These are phyloP conservation scores for Myotis lucifugus DNA, from an alignment of 2,113 vertebrate species.

Conservation along the genomic window DNA sequence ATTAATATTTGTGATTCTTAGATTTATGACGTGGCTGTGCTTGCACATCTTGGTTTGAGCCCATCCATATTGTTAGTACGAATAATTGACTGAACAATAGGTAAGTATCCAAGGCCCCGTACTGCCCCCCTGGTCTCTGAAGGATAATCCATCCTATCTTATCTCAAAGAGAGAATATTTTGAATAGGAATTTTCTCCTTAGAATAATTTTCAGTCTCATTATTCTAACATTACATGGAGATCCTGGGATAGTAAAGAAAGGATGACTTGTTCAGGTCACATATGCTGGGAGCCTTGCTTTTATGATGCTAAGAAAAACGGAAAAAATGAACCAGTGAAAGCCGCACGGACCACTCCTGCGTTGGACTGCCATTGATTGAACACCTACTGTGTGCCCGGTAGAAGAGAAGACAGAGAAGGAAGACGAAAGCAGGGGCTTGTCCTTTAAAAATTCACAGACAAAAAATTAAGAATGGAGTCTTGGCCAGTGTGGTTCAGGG, in stretches of 20 bases:
- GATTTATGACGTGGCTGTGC: constrained; percentile 48
- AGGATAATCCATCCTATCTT: constrained; percentile 57
- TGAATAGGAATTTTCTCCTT: constrained; percentile 70
- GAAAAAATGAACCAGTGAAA: background rate
- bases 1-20: constrained; percentile 60
- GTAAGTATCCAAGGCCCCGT: background rate
- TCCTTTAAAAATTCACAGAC: background rate
- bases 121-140: constrained; percentile 19
- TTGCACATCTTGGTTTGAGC: constrained; percentile 63
- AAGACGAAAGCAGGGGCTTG: background rate
- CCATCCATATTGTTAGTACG: constrained; percentile 59
- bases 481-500: background rate
- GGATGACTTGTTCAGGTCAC: background rate
- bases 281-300: background rate
- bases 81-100: constrained; percentile 73
- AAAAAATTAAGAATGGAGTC: background rate
- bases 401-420: background rate
- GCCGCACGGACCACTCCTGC: background rate
- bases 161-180: constrained; percentile 72
- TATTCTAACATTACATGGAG: constrained; percentile 63
- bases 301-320: constrained; percentile 21
- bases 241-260: constrained; percentile 20
- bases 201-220: constrained; percentile 63
- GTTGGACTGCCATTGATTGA: background rate
- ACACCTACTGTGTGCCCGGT: background rate